Evolutionary conservation across 2,797 vertebrate genomes (phyloP).

Genomic region (Urosaurus nigricauda): DNA sequence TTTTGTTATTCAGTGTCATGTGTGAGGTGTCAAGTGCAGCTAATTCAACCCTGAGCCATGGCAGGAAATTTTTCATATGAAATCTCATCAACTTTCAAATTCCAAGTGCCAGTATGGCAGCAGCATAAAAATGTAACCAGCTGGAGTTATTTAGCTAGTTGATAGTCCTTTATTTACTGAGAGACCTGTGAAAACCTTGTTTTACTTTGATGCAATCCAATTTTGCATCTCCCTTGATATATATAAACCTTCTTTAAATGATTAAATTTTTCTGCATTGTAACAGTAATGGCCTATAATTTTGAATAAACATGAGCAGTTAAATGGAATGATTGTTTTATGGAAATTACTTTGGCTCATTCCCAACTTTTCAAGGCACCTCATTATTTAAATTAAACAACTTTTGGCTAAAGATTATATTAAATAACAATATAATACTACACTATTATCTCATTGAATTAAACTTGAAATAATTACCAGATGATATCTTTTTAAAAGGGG

Average conservation of each 20-base stretch:
- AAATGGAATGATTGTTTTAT: conserved; percentile 61
- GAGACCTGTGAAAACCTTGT: conserved; percentile 17
- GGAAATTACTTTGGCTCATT: conserved; percentile 57
- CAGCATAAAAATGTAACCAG: not conserved
- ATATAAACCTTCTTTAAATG: conserved; percentile 28
- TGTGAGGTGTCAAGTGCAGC: not conserved
- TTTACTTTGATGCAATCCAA: conserved; percentile 7
- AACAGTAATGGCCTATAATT: conserved; percentile 49
- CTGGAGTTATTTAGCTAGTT: not conserved
- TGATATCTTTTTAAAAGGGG: conserved; percentile 17
- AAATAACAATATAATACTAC: conserved; percentile 31
- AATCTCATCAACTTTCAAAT: conserved; percentile 29
- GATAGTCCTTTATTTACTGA: conserved; percentile 33
- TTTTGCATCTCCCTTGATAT: conserved; percentile 23
- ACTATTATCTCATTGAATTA: conserved; percentile 34
- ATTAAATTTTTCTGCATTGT: conserved; percentile 42
- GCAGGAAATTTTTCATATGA: conserved; percentile 13
- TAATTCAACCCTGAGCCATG: not conserved
- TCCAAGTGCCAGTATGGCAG: not conserved
- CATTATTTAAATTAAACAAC: conserved; percentile 58
- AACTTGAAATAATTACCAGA: conserved; percentile 37
- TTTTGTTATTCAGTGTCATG: conserved; percentile 3
- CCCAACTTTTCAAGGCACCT: conserved; percentile 48
- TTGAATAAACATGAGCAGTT: conserved; percentile 68
- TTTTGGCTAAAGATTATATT: conserved; percentile 56